phyloP scores from a whole-genome alignment of 2,888 invertebrate species.

The Acanthosoma haemorrhoidale region DNA sequence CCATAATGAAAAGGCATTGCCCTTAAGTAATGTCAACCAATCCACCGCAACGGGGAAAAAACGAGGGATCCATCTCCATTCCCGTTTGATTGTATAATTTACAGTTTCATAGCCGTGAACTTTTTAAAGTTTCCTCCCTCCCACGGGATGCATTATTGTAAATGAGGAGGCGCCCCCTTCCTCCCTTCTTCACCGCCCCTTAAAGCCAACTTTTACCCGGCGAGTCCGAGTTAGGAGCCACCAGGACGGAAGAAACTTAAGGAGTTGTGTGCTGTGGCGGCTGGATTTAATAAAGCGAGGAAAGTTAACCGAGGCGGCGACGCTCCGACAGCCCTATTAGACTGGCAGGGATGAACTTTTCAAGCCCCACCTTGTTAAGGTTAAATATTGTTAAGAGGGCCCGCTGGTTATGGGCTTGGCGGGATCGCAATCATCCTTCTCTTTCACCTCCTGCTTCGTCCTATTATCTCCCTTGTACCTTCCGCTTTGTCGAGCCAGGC shows the following conservation, averaged over 20 bases:
- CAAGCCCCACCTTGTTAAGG: slow-evolving; percentile 4
- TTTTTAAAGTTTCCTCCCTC: neutral
- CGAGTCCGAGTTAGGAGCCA: no score
- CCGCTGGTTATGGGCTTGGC: neutral
- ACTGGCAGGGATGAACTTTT: neutral
- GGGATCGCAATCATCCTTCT: neutral
- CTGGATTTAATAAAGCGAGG: slow-evolving; percentile 23
- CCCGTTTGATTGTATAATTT: neutral
- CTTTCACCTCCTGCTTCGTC: neutral
- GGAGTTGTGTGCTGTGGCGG: neutral
- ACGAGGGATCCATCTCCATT: no score
- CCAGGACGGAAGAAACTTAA: neutral
- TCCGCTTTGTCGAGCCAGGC: neutral
- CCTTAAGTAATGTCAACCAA: no score
- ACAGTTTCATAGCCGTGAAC: neutral
- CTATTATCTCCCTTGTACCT: neutral
- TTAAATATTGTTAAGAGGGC: slow-evolving; percentile 20
- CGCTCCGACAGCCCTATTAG: no score
- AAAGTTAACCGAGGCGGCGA: slow-evolving; percentile 13
- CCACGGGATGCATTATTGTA: neutral
- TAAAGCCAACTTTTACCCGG: no score
- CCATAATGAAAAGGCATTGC: no score
- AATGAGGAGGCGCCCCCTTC: neutral
- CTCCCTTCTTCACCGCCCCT: neutral
- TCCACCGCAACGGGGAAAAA: no score